Evolutionary conservation across 2,797 vertebrate species (phyloP).

Genomic region (Adrianichthys oophorus): DNA sequence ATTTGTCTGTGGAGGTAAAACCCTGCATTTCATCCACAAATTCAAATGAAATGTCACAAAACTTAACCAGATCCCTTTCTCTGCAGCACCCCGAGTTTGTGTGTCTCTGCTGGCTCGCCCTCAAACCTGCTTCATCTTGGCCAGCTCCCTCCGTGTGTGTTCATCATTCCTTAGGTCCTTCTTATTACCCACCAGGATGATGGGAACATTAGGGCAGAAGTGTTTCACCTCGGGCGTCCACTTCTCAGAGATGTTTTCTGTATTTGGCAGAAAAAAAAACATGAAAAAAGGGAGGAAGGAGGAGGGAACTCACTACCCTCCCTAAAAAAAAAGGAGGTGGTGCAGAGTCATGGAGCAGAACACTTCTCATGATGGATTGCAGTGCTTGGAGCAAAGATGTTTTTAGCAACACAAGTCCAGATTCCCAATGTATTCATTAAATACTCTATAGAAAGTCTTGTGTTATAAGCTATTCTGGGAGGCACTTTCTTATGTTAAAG

Average conservation of each 20-base stretch:
- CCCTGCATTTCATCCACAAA: too few relatives aligned
- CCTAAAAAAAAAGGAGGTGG: slow-evolving; percentile 8
- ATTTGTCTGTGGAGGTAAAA: too few relatives aligned
- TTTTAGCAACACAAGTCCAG: slow-evolving; percentile 59
- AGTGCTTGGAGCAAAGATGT: slow-evolving; percentile 45
- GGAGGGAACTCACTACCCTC: too few relatives aligned
- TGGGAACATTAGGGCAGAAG: slow-evolving; percentile 97
- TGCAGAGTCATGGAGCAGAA: slow-evolving; percentile 39
- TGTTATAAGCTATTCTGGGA: too few relatives aligned
- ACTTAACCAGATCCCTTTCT: background rate
- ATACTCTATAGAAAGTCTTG: slow-evolving; percentile 1
- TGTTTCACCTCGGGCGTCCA: slow-evolving; percentile 99
- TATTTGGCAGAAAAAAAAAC: slow-evolving; percentile 32
- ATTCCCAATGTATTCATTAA: slow-evolving; percentile 52
- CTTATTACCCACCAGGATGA: slow-evolving; percentile 98
- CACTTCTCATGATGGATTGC: slow-evolving; percentile 54
- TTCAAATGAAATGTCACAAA: too few relatives aligned
- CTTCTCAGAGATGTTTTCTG: slow-evolving; percentile 98
- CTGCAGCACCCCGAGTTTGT: background rate
- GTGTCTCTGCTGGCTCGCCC: background rate
- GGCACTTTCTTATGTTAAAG: too few relatives aligned
- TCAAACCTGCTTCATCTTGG: slow-evolving; percentile 97
- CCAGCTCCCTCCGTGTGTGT: slow-evolving; percentile 90
- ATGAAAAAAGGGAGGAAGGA: slow-evolving; percentile 4
- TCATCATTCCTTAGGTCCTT: slow-evolving; percentile 96